A percentile compares a stretch with the other conserved stretches of the same genome.
These are phyloP conservation scores for Notechis scutatus DNA, from an alignment of 2,113 vertebrate species.

Conservation along the genomic window DNA sequence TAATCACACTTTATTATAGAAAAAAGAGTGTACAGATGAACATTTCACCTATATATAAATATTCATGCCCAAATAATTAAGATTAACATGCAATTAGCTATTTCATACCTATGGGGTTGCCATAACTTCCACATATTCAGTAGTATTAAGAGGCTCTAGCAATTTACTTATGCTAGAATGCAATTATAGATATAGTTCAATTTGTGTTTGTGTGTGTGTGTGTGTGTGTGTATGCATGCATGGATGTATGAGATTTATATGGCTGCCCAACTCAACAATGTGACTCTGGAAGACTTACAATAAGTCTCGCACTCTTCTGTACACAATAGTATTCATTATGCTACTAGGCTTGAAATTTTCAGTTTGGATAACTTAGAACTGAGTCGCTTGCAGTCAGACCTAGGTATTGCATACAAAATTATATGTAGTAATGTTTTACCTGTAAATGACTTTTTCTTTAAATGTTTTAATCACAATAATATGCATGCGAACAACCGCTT, in stretches of 20 bases:
- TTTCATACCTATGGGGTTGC: neutral
- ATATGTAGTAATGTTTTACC: too few species aligned
- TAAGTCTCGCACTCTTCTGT: neutral
- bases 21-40: neutral
- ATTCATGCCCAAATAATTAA: neutral
- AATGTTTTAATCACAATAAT: too few species aligned
- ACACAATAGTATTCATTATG: too few species aligned
- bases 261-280: neutral
- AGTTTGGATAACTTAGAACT: too few species aligned
- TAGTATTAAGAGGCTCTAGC: neutral
- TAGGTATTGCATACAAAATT: too few species aligned
- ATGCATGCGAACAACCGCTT: too few species aligned
- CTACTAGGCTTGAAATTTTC: too few species aligned
- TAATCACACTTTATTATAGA: neutral
- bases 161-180: too few species aligned
- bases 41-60: neutral
- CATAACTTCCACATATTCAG: neutral
- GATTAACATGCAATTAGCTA: neutral
- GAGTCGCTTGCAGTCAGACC: too few species aligned
- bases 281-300: neutral
- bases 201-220: neutral
- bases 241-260: neutral
- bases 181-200: neutral
- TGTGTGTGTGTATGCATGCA: too few species aligned
- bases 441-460: too few species aligned